Percentiles rank a stretch among this genome's conserved stretches.
Conservation (phyloP, 2,888 invertebrate species). For the Apamea epomidion region DNA sequence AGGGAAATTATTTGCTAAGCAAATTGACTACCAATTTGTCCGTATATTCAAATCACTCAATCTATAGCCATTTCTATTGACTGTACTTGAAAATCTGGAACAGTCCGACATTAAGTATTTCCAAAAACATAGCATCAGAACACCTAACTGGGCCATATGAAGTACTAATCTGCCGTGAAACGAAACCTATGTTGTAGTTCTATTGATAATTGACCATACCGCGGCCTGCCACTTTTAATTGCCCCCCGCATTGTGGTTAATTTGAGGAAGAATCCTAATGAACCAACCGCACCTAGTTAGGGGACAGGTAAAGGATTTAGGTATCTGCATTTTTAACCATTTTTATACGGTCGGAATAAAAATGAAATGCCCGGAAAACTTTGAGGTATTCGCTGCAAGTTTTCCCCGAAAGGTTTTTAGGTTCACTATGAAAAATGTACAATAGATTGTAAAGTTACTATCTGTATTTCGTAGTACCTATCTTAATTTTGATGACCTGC, state of each 20-base stretch:
- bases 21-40: neutral
- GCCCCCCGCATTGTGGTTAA: constrained; percentile 57
- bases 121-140: neutral
- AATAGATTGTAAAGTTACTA: neutral
- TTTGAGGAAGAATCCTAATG: constrained; percentile 62
- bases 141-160: neutral
- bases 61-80: too few species aligned
- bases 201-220: constrained; percentile 50
- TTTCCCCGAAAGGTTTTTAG: constrained; percentile 13
- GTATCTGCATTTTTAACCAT: constrained; percentile 33
- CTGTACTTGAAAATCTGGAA: neutral
- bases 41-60: neutral
- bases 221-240: constrained; percentile 54
- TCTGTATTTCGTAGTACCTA: neutral
- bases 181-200: constrained; percentile 32
- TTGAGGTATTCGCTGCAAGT: constrained; percentile 32
- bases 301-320: constrained; percentile 37
- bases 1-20: neutral
- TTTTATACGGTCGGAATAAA: constrained; percentile 31
- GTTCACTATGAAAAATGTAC: neutral
- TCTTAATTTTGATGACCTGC: neutral
- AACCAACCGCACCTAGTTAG: constrained; percentile 50
- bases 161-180: constrained; percentile 23
- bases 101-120: neutral
- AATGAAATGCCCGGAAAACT: constrained; percentile 26